Evolutionary conservation across 1,140 invertebrate genomes (phyloP), one percentile per base, ranked within the genome.

Genomic region (Drosophila lowei): DNA sequence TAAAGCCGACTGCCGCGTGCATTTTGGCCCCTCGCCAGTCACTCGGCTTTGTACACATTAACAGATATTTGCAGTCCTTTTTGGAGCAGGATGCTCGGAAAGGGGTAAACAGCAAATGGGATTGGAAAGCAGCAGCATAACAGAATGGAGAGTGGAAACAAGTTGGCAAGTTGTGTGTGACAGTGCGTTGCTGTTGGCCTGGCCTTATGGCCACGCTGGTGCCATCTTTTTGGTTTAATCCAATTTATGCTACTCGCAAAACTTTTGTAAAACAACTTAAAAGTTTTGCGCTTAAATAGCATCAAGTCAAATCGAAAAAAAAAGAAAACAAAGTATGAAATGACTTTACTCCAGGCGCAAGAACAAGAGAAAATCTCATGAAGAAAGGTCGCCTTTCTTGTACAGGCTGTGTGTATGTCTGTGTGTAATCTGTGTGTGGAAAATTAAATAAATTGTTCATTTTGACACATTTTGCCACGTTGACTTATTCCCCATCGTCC

Each of bases 141-240:
- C 8, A 9, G 30, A 9, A 30, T 2, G 2, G 28, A 48, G 49
- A 50, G 50, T 60, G 61, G 61, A 72, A 71, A 71, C 77, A 74
- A 85, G 81, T 72, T 79, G 77, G 49, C 77, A 81, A 86, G 77
- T 78, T 85, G 65, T 77, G 65, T 77, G 75, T 77, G 78, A 76
- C 78, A 66, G 61, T 73, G 71, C 15, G 53, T 43, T 44, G 47
- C 49, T 43, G 21, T 72, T 75, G 80, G 53, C 59, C 62, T 62
- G 81, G 77, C 68, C 72, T 79, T 78, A 78, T 72, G 74, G 83
- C 57, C 83, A 65, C 74, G 43, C 70, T 86, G 81, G 83, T 86
- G 81, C 83, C 81, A 86, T 86, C 81, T 88, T 86, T 86, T 85
- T 81, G 81, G 81, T 81, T 88, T 88, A 88, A 88, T 88, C 83